These are phyloP conservation scores for Petrocephalus sullivani DNA, from an alignment of 2,797 vertebrate species.

Conservation along the genomic window DNA sequence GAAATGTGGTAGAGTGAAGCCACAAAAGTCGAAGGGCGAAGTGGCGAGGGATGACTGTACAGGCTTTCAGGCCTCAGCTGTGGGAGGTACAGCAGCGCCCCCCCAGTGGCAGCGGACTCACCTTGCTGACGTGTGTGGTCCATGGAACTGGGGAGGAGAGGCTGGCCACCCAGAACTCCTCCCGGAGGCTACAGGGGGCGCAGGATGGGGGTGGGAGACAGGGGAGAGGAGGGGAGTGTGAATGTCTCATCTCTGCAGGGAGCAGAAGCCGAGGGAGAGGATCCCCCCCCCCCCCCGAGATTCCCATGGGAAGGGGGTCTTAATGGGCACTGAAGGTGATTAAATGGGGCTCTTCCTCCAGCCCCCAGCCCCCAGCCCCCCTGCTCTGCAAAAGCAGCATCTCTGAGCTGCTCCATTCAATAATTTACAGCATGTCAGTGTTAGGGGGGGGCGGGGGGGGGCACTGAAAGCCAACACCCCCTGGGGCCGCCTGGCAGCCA, in stretches of 20 bases:
- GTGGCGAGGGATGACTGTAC: too few relatives aligned
- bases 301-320: neutral
- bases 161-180: slow-evolving; percentile 90
- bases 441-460: neutral
- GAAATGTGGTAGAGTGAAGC: too few relatives aligned
- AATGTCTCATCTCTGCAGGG: neutral
- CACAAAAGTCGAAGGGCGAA: too few relatives aligned
- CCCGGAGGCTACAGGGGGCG: slow-evolving; percentile 75
- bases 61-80: neutral
- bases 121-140: slow-evolving; percentile 96
- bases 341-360: neutral
- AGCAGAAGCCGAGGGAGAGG: neutral
- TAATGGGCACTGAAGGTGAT: neutral
- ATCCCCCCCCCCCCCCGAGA: neutral
- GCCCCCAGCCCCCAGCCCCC: neutral
- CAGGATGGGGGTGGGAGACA: neutral
- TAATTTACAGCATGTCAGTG: slow-evolving; percentile 9
- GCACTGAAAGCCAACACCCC: neutral
- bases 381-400: neutral
- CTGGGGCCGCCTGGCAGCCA: neutral
- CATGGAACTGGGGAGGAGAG: slow-evolving; percentile 93
- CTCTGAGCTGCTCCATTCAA: slow-evolving; percentile 8
- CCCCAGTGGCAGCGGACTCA: slow-evolving; percentile 41
- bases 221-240: neutral
- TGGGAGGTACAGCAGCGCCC: neutral